These are phyloP conservation scores for Mactra quadrangularis DNA, from an alignment of 1,140 invertebrate genomes.

Conservation along the genomic window DNA sequence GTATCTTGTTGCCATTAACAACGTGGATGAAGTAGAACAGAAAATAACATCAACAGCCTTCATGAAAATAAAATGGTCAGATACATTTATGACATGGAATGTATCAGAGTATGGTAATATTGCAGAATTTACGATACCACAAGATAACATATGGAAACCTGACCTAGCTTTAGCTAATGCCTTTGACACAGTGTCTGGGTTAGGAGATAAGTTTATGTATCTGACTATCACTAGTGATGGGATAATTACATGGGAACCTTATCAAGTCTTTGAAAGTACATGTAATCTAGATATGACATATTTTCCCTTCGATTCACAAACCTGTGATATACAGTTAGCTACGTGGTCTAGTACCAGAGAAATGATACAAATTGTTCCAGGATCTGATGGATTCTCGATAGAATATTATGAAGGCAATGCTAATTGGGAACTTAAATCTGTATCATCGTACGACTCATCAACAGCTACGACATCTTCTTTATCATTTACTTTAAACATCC, in stretches of 20 bases:
- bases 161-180: constrained; percentile 60
- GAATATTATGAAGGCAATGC: constrained; percentile 35
- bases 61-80: constrained; percentile 59
- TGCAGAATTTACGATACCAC: constrained; percentile 42
- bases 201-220: constrained; percentile 56
- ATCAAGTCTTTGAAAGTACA: constrained; percentile 56
- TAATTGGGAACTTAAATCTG: constrained; percentile 47
- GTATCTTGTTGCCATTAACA: constrained; percentile 55
- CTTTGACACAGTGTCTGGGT: constrained; percentile 30
- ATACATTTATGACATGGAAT: constrained; percentile 82
- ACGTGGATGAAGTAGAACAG: constrained; percentile 61
- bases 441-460: constrained; percentile 26
- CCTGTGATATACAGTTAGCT: constrained; percentile 84
- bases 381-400: constrained; percentile 22
- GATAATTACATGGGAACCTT: constrained; percentile 51
- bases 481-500: constrained; percentile 14
- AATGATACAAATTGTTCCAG: constrained; percentile 17
- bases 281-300: constrained; percentile 87
- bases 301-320: constrained; percentile 90
- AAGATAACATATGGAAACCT: constrained; percentile 64
- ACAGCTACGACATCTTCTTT: constrained; percentile 14
- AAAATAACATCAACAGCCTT: constrained; percentile 47
- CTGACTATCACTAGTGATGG: constrained; percentile 22
- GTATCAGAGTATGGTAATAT: constrained; percentile 86
- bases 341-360: constrained; percentile 66